A percentile compares a stretch with the other conserved stretches of the same genome.
Evolutionary conservation across 2,888 invertebrate species (phyloP).

Genomic region (Macrophya annulata): DNA sequence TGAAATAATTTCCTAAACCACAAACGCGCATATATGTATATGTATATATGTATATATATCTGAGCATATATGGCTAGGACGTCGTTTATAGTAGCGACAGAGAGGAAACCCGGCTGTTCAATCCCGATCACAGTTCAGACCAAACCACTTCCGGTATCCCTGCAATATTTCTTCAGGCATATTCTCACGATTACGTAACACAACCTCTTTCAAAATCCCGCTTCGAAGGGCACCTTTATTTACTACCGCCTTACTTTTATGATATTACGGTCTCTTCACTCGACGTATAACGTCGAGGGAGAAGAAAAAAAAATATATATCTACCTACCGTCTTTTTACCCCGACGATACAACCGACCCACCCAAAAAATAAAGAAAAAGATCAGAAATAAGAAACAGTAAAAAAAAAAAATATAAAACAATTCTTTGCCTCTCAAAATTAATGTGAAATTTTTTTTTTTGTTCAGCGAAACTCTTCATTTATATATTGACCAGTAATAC

Average conservation of each 20-base stretch:
- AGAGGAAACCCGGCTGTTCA: slow-evolving; percentile 38
- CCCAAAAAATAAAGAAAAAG: neutral
- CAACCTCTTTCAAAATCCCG: slow-evolving; percentile 42
- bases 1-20: slow-evolving; percentile 23
- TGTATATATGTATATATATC: too few species aligned
- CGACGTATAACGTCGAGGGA: neutral
- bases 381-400: too few species aligned
- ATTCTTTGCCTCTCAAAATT: neutral
- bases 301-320: too few species aligned
- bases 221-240: slow-evolving; percentile 3
- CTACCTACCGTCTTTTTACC: neutral
- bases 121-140: slow-evolving; percentile 37
- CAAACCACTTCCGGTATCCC: slow-evolving; percentile 42
- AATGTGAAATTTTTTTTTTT: neutral
- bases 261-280: slow-evolving; percentile 43
- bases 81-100: slow-evolving; percentile 14
- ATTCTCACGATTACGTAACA: slow-evolving; percentile 48
- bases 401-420: neutral
- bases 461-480: neutral
- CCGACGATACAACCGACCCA: neutral
- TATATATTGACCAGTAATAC: neutral
- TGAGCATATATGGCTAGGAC: neutral
- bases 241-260: slow-evolving; percentile 44
- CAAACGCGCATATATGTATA: too few species aligned
- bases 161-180: slow-evolving; percentile 40